phyloP scores from a whole-genome alignment of 2,888 invertebrate genomes.

The Monoplex corrugatus region DNA sequence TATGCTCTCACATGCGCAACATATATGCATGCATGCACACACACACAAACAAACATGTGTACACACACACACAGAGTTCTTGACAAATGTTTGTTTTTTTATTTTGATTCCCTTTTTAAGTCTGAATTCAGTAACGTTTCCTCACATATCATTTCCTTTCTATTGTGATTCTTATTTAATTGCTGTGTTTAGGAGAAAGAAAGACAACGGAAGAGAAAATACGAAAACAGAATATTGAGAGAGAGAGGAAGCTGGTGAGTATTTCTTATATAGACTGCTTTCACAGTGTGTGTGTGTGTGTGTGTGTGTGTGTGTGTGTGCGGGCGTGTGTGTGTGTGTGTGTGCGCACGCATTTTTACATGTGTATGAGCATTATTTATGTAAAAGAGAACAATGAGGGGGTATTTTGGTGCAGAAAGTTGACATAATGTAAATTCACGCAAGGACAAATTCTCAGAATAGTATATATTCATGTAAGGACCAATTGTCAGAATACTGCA shows the following conservation, averaged over 20 bases:
- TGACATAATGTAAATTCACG: too few species aligned
- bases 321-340: not conserved
- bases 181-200: conserved; percentile 83
- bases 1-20: not conserved
- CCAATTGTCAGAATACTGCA: too few species aligned
- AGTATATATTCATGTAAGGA: too few species aligned
- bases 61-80: not conserved
- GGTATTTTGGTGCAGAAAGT: too few species aligned
- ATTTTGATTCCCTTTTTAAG: not conserved
- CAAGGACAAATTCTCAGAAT: too few species aligned
- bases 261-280: not conserved
- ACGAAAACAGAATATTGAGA: conserved; percentile 85
- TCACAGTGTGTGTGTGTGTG: not conserved
- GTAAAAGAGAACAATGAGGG: too few species aligned
- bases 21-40: not conserved
- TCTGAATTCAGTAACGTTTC: too few species aligned
- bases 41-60: not conserved
- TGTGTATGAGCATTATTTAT: too few species aligned
- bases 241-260: conserved; percentile 88
- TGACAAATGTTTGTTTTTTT: not conserved
- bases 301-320: not conserved
- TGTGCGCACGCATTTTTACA: not conserved
- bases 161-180: too few species aligned
- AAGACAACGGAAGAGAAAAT: conserved; percentile 91
- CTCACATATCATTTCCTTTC: not conserved